These are phyloP conservation scores for Phalacrocorax pelagicus DNA, from an alignment of 2,113 vertebrate species.

Conservation along the genomic window DNA sequence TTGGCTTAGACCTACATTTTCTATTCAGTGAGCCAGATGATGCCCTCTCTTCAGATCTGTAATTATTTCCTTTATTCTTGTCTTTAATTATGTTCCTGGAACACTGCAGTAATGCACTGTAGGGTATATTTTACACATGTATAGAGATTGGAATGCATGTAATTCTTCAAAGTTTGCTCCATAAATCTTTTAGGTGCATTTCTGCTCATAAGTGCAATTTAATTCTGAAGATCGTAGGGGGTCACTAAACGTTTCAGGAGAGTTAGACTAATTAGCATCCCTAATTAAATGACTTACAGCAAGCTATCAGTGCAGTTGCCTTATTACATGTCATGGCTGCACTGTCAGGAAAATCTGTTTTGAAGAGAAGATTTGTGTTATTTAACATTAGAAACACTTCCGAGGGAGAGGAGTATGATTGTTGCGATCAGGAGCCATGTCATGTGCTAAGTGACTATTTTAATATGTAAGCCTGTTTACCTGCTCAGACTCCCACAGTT, in stretches of 20 bases:
- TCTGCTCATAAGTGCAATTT: background rate
- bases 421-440: background rate
- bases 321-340: background rate
- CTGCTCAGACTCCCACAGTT: slow-evolving; percentile 42
- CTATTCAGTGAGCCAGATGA: slow-evolving; percentile 20
- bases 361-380: background rate
- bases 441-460: slow-evolving; percentile 9
- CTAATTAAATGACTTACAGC: background rate
- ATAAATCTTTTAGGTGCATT: background rate
- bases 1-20: slow-evolving; percentile 4
- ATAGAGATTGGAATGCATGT: background rate
- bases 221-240: background rate
- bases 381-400: background rate
- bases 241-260: background rate
- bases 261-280: background rate
- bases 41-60: slow-evolving; percentile 12
- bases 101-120: background rate
- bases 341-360: background rate
- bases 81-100: slow-evolving; percentile 35
- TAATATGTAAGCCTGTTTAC: slow-evolving; percentile 29
- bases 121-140: background rate
- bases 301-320: background rate
- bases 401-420: background rate
- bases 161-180: background rate
- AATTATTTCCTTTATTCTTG: slow-evolving; percentile 36